Percentiles rank a stretch among this genome's conserved stretches.
Evolutionary conservation across 2,888 invertebrate genomes (phyloP).

Genomic region (Hemithea aestivaria): DNA sequence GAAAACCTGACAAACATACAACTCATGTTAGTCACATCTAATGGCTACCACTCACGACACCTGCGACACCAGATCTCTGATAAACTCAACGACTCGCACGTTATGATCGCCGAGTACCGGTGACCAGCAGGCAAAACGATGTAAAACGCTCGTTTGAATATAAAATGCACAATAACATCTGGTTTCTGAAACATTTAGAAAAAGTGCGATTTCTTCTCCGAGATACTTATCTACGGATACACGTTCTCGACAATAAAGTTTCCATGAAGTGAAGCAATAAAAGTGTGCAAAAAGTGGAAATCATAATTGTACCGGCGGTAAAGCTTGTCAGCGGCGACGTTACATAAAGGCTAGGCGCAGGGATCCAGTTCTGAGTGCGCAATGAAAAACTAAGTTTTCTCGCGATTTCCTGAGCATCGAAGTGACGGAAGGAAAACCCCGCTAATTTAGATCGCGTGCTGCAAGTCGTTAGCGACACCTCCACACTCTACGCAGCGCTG

Average conservation of each 20-base stretch:
- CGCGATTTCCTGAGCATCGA: constrained; percentile 66
- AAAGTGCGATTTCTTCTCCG: constrained; percentile 73
- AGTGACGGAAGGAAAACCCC: constrained; percentile 74
- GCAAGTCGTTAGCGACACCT: constrained; percentile 56
- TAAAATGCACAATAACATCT: constrained; percentile 60
- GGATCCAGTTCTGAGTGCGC: constrained; percentile 66
- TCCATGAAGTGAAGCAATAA: constrained; percentile 77
- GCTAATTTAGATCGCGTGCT: constrained; percentile 71
- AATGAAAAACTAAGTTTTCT: constrained; percentile 74
- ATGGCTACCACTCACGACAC: constrained; percentile 35
- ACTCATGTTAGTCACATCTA: constrained; percentile 12
- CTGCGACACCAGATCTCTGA: constrained; percentile 46
- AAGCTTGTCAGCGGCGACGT: constrained; percentile 64
- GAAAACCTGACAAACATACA: constrained; percentile 86
- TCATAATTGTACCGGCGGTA: constrained; percentile 71
- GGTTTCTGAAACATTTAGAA: constrained; percentile 70
- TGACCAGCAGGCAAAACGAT: constrained; percentile 56
- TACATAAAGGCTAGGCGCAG: constrained; percentile 72
- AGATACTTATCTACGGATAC: constrained; percentile 71
- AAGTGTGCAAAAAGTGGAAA: constrained; percentile 76
- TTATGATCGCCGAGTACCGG: constrained; percentile 47
- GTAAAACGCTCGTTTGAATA: constrained; percentile 52
- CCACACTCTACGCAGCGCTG: constrained; percentile 24
- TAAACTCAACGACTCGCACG: constrained; percentile 48
- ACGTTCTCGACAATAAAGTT: constrained; percentile 74